Evolutionary conservation across 2,113 vertebrate genomes (phyloP).

Genomic region (Lucifuga dentata): DNA sequence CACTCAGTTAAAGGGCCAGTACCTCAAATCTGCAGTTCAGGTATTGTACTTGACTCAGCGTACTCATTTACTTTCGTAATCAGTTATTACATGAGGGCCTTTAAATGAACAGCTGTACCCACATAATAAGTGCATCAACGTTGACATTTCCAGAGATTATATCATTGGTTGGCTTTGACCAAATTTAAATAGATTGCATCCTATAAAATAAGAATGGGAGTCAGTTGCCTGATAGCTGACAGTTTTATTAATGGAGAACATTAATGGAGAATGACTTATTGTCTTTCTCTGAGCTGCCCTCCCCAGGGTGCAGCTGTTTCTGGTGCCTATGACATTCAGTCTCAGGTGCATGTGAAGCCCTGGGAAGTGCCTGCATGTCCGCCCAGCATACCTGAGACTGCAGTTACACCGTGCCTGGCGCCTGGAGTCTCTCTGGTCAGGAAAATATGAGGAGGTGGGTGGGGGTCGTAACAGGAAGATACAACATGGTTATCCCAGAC

Average conservation of each 20-base stretch:
- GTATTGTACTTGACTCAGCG: too few species aligned
- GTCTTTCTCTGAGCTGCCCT: conserved; percentile 33
- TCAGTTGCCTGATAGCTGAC: background rate
- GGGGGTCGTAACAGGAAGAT: conserved; percentile 47
- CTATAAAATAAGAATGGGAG: conserved; percentile 13
- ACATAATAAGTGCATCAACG: too few species aligned
- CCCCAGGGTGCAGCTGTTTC: conserved; percentile 40
- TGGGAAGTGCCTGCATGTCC: conserved; percentile 84
- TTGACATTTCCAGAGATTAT: conserved; percentile 7
- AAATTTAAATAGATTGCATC: conserved; percentile 2
- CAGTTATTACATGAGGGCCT: too few species aligned
- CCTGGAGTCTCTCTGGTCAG: conserved; percentile 83
- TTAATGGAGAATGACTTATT: background rate
- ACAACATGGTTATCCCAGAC: conserved; percentile 79
- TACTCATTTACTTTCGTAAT: too few species aligned
- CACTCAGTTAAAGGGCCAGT: too few species aligned
- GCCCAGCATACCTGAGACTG: conserved; percentile 91
- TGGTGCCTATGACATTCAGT: conserved; percentile 64
- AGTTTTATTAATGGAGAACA: conserved; percentile 46
- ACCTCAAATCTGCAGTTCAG: too few species aligned
- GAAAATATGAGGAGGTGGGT: conserved; percentile 52
- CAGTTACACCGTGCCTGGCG: conserved; percentile 89
- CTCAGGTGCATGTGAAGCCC: conserved; percentile 70
- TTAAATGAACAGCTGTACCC: too few species aligned
- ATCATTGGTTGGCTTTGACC: conserved; percentile 3